Evolutionary conservation across 2,113 vertebrate species (phyloP).

Genomic region (Hemiprocne comata): DNA sequence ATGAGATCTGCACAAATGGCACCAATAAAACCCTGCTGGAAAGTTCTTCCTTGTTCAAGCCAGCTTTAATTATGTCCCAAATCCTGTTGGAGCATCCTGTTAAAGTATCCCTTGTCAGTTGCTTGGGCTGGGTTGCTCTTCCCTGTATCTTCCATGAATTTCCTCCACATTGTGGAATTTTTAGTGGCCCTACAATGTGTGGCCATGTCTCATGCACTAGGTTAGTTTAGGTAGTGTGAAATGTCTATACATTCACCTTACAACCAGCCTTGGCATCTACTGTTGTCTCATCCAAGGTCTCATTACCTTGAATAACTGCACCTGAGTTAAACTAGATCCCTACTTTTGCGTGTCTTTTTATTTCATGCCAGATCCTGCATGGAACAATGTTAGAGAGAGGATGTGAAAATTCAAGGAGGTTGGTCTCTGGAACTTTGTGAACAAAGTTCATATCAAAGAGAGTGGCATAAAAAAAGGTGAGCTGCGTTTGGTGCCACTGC

Average conservation of each 20-base stretch:
- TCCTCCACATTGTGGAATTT: background rate
- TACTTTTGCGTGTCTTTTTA: background rate
- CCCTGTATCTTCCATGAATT: background rate
- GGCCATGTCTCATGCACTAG: background rate
- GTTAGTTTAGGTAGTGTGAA: background rate
- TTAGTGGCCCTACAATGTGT: fast-evolving
- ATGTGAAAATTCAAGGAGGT: background rate
- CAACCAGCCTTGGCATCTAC: background rate
- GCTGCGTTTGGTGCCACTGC: background rate
- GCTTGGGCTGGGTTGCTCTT: background rate
- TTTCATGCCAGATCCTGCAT: background rate
- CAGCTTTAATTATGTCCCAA: background rate
- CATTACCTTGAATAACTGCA: background rate
- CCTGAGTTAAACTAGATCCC: background rate
- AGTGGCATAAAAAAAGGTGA: background rate
- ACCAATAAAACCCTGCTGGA: background rate
- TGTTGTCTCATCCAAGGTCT: background rate
- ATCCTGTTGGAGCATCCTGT: background rate
- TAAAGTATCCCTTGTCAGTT: background rate
- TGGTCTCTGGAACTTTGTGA: background rate
- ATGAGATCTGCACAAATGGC: background rate
- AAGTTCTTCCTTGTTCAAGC: background rate
- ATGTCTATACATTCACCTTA: background rate
- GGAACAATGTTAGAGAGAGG: background rate
- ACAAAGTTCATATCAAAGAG: background rate